Base-by-base conservation (phyloP, 2,113 vertebrate genomes). In the Dicentrarchus labrax region DNA sequence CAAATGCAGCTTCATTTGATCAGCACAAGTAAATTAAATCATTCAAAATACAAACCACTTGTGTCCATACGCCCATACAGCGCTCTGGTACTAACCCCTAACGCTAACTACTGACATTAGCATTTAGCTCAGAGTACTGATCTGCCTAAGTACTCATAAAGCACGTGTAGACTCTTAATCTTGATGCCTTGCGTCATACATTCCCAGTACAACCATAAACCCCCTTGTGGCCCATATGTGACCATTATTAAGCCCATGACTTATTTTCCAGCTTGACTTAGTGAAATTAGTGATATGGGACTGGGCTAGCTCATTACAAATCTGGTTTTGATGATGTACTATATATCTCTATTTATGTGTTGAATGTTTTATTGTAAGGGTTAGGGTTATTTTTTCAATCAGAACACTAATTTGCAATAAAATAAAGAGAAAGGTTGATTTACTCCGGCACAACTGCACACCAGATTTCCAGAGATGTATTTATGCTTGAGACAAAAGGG, bases 381-480 rank as follows among this genome's bases (percentile, higher is more conserved):
- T 8, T 5, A 60, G 9, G 13, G 11, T 66, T 17, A 47, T 71
- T 71, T 53, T 60, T 56, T 8, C 12, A 61, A 21, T 41, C 4
- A 48, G 21, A 65, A 11, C 8, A 56, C 61, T 5, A 38, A 43
- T 22, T 24, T 7, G 8, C 43, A 67, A 4, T 19, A 56, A 17
- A 60, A 30, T 30, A 30, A 30, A 30, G 9, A 7, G 3, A 74
- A 24, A n/a, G 39, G 45, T 61, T 2, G 9, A 57, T 62, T 59
- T 11, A 22, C 19, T 60, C 9, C 39, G 19, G 3, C 41, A 21
- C 61, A 68, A 56, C 38, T 81, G 78, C 65, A 41, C 60, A 50
- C 30, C 69, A 78, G 80, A 79, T 71, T 6, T 78, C 43, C 30
- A 57, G 70, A 76, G 70, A 24, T 62, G 47, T 41, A 24, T 71